phyloP scores from a whole-genome alignment of 2,888 invertebrate species.

The Diloba caeruleocephala region DNA sequence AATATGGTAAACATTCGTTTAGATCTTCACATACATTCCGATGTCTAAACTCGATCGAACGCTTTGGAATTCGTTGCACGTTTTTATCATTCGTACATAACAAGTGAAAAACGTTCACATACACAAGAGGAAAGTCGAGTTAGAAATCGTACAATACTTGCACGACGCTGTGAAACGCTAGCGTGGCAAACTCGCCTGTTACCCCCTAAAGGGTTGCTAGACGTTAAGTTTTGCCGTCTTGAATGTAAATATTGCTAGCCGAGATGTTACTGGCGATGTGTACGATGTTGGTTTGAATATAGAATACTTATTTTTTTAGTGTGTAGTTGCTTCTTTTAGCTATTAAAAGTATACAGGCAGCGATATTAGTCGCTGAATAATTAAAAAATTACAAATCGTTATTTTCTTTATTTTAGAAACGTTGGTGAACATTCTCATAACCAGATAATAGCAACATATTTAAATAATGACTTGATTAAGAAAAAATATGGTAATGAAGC shows the following conservation, averaged over 20 bases:
- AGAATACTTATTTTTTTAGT: neutral
- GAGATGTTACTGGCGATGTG: slow-evolving; percentile 26
- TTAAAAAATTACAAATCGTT: no score
- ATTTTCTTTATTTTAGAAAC: no score
- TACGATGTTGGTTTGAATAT: slow-evolving; percentile 13
- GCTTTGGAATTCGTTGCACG: slow-evolving; percentile 64
- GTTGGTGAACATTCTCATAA: no score
- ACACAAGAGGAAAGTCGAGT: slow-evolving; percentile 63
- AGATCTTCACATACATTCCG: slow-evolving; percentile 33
- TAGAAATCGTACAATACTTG: slow-evolving; percentile 60
- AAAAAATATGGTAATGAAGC: no score
- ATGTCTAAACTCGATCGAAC: slow-evolving; percentile 35
- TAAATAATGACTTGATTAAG: no score
- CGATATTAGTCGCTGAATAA: no score
- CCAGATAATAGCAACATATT: no score
- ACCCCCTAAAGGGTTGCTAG: slow-evolving; percentile 41
- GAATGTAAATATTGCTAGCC: slow-evolving; percentile 12
- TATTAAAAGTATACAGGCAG: no score
- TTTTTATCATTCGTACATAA: slow-evolving; percentile 72
- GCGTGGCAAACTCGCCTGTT: slow-evolving; percentile 64
- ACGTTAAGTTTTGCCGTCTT: slow-evolving; percentile 25
- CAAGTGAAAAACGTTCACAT: slow-evolving; percentile 69
- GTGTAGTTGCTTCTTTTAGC: no score
- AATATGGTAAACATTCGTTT: slow-evolving; percentile 26
- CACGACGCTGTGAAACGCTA: slow-evolving; percentile 52